These are phyloP conservation scores for Eledone cirrhosa DNA, from an alignment of 2,888 invertebrate genomes.

Conservation along the genomic window DNA sequence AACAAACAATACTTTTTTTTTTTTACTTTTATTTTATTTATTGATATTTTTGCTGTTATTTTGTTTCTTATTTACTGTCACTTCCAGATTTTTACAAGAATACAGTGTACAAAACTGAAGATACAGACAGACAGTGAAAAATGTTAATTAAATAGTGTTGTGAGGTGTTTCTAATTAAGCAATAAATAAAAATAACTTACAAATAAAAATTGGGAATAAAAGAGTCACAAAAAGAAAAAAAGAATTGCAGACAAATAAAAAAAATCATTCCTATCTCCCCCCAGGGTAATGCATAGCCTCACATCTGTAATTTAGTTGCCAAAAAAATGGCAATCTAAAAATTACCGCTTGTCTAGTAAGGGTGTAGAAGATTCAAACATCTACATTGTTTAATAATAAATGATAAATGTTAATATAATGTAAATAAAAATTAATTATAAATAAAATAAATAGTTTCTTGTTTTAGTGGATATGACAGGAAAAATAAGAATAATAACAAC, in stretches of 20 bases:
- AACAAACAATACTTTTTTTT: neutral
- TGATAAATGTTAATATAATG: no score
- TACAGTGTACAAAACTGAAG: conserved; percentile 28
- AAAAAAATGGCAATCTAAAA: neutral
- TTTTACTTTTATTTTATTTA: conserved; percentile 1
- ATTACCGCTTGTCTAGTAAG: no score
- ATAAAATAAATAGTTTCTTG: no score
- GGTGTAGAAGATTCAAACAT: no score
- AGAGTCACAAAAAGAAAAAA: neutral
- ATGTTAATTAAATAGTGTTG: no score
- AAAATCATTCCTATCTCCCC: conserved; percentile 22
- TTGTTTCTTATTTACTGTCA: conserved; percentile 26
- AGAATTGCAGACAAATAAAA: neutral
- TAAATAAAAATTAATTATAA: no score
- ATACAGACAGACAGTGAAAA: conserved; percentile 5
- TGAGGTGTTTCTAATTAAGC: no score
- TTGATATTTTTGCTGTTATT: conserved; percentile 17
- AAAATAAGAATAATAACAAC: no score
- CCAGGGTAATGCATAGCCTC: conserved; percentile 29
- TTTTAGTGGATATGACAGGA: no score
- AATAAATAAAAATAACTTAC: neutral
- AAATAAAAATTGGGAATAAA: neutral
- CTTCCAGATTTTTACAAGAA: conserved; percentile 23
- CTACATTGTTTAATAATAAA: no score
- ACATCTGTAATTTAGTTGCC: conserved; percentile 24